Evolutionary conservation across 2,888 invertebrate genomes (phyloP).

Genomic region (Orchestes rusci): DNA sequence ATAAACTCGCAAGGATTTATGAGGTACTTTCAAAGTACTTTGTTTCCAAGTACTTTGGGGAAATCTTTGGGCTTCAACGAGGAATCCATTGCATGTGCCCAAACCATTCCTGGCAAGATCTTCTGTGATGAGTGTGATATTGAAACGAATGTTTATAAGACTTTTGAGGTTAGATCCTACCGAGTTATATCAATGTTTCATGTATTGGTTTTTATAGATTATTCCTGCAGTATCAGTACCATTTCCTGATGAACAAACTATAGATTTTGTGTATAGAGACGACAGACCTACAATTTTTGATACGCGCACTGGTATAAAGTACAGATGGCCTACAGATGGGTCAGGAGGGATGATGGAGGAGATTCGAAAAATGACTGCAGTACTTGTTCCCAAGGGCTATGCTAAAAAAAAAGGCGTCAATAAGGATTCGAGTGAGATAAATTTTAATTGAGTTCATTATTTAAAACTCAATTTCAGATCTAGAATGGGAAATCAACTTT

Average conservation of each 20-base stretch:
- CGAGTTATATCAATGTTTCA: too few relatives aligned
- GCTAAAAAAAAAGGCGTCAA: slow-evolving; percentile 50
- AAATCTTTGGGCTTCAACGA: slow-evolving; percentile 51
- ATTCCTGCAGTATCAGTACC: slow-evolving; percentile 61
- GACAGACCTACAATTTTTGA: slow-evolving; percentile 46
- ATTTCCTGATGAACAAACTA: slow-evolving; percentile 68
- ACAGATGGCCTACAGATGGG: slow-evolving; percentile 63
- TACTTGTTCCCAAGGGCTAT: slow-evolving; percentile 65
- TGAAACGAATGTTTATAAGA: slow-evolving; percentile 57
- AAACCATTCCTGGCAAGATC: slow-evolving; percentile 60
- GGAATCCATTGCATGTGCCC: slow-evolving; percentile 49
- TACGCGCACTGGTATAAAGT: slow-evolving; percentile 39
- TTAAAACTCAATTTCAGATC: slow-evolving; percentile 35
- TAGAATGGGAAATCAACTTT: slow-evolving; percentile 75
- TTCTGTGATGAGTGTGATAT: slow-evolving; percentile 47
- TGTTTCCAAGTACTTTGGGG: slow-evolving; percentile 57
- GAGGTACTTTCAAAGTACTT: slow-evolving; percentile 56
- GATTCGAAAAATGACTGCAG: slow-evolving; percentile 59
- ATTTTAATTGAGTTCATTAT: background rate
- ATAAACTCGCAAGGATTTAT: slow-evolving; percentile 63
- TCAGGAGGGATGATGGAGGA: slow-evolving; percentile 59
- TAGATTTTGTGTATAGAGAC: slow-evolving; percentile 56
- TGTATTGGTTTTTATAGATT: slow-evolving; percentile 51
- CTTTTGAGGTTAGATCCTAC: slow-evolving; percentile 51
- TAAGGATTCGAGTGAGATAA: slow-evolving; percentile 25